Conservation (phyloP, 2,113 vertebrate genomes). For the Numida meleagris region DNA sequence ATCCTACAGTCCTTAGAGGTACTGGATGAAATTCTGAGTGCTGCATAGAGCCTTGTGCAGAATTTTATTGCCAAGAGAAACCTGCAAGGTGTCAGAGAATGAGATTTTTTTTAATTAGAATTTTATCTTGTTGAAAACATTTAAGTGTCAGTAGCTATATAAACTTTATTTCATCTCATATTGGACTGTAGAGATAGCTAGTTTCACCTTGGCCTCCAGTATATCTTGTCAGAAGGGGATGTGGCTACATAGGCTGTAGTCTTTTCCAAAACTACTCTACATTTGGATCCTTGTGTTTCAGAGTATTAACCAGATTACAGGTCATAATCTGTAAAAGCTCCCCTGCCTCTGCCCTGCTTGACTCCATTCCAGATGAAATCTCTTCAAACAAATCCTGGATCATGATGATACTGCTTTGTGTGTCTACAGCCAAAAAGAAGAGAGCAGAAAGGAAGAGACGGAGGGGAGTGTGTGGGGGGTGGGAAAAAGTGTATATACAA, state of each 20-base stretch:
- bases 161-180: background rate
- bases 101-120: background rate
- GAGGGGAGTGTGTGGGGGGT: background rate
- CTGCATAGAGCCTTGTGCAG: background rate
- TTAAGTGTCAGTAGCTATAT: background rate
- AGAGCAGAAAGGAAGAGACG: background rate
- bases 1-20: background rate
- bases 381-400: slow-evolving; percentile 79
- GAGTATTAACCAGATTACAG: slow-evolving; percentile 81
- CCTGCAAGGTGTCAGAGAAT: background rate
- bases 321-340: slow-evolving; percentile 80
- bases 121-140: background rate
- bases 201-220: slow-evolving; percentile 16
- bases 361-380: slow-evolving; percentile 82
- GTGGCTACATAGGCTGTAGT: slow-evolving; percentile 26
- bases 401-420: slow-evolving; percentile 70
- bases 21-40: background rate
- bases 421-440: slow-evolving; percentile 55
- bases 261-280: slow-evolving; percentile 70
- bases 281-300: slow-evolving; percentile 75
- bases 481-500: slow-evolving; percentile 16
- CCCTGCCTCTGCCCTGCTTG: slow-evolving; percentile 76
- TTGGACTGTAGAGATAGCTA: background rate
- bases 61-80: background rate
- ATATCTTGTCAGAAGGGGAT: slow-evolving; percentile 26